A percentile compares a stretch with the other conserved stretches of the same genome.
phyloP scores from a whole-genome alignment of 2,113 vertebrate genomes.

The Sorex fumeus region DNA sequence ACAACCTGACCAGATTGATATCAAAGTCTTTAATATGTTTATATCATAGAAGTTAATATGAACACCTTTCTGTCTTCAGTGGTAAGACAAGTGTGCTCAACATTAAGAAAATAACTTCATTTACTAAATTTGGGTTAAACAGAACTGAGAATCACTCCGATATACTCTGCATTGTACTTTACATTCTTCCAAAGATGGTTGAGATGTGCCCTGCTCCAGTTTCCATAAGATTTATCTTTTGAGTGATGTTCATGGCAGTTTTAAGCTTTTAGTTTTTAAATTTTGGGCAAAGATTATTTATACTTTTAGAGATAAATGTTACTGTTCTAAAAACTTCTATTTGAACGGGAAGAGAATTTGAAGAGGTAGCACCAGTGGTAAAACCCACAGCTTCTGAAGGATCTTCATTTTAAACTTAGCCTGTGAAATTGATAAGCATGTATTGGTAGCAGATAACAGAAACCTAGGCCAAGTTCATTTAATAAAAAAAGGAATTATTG shows the following conservation, averaged over 20 bases:
- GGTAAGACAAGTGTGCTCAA: neutral
- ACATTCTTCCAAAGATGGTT: neutral
- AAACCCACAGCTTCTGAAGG: neutral
- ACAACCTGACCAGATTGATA: neutral
- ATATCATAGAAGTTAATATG: neutral
- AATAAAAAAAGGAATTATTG: constrained; percentile 9
- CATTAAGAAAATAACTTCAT: constrained; percentile 17
- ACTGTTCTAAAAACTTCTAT: neutral
- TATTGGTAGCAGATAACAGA: neutral
- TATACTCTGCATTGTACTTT: neutral
- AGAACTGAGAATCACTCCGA: neutral
- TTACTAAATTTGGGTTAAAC: neutral
- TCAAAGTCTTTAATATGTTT: neutral
- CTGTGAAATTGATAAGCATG: neutral
- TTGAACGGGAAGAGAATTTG: neutral
- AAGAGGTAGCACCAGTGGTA: neutral
- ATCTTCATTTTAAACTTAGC: constrained; percentile 3
- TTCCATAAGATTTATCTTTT: neutral
- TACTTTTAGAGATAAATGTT: neutral
- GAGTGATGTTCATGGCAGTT: neutral
- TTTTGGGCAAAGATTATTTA: neutral
- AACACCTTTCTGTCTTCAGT: neutral
- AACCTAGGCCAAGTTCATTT: constrained; percentile 26
- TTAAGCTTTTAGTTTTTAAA: neutral
- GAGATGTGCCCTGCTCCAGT: neutral